A percentile compares a stretch with the other conserved stretches of the same genome.
phyloP scores from a whole-genome alignment of 2,888 invertebrate species.

The Cephus pulcher region DNA sequence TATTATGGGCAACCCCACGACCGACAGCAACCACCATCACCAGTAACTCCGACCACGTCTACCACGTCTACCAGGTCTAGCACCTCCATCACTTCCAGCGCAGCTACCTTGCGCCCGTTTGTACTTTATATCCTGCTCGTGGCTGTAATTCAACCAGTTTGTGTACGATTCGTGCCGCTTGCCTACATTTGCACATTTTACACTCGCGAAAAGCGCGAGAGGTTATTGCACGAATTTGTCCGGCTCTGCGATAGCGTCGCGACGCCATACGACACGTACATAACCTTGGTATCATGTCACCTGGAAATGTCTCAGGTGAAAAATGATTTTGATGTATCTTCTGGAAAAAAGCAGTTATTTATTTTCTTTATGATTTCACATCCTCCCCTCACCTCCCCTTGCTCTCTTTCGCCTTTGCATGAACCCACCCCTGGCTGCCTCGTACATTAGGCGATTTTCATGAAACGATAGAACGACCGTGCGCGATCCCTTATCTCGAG shows the following conservation, averaged over 20 bases:
- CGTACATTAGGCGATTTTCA: constrained; percentile 17
- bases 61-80: neutral
- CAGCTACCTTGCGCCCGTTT: constrained; percentile 18
- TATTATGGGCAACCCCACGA: constrained; percentile 46
- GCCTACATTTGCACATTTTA: constrained; percentile 49
- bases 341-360: neutral
- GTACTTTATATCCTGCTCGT: constrained; percentile 39
- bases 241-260: constrained; percentile 27
- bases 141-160: constrained; percentile 51
- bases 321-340: neutral
- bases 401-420: neutral
- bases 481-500: constrained; percentile 21
- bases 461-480: constrained; percentile 17
- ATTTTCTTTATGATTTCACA: neutral
- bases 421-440: neutral
- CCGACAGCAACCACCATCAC: neutral
- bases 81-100: constrained; percentile 20
- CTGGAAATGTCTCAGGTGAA: neutral
- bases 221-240: constrained; percentile 54
- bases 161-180: constrained; percentile 49
- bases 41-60: constrained; percentile 11
- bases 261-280: neutral
- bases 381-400: neutral
- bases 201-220: constrained; percentile 36
- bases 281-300: neutral